Base-by-base conservation (phyloP, 1,140 invertebrate genomes). In the Brachystomella parvula region DNA sequence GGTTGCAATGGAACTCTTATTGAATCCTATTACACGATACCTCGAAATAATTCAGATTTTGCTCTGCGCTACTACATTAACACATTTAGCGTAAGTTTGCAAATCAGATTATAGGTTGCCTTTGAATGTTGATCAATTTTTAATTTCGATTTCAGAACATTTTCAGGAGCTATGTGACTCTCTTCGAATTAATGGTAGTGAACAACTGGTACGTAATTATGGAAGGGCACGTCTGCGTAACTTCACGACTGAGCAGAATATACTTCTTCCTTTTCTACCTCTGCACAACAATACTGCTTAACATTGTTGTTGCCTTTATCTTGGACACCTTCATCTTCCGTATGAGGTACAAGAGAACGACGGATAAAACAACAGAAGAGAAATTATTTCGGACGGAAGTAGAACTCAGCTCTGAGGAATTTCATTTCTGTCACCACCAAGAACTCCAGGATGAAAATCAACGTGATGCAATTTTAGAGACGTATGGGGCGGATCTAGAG, bases 261-360 rank as follows among this genome's bases (percentile, higher is more conserved):
- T 95, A 89, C 76, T 94, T 95, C 75, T 94, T 94, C 87, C 79
- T 84, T 58, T 95, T 94, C 79, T 94, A 94, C 78, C 79, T 95
- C 28, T 85, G 89, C 68, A 94, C 89, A 33, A 92, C 93, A 90
- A 89, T 94, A 65, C 89, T 95, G 6, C 82, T 95, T 74, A 93
- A 89, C 1, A 92, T 95, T 64, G 89, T 94, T 39, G 89, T 94
- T 26, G 91, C 91, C 2, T 92, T 90, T 74, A 89, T 95, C 47
- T 78, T 95, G 61, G 91, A 94, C 78, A 89, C 90, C 21, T 94
- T 94, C 78, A 78, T 92, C 53, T 95, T 94, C 78, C 82, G 90
- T 61, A 93, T 93, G 76, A 89, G 92, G 74, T 93, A 92, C 75
- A 89, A 90, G 76, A 79, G 85, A 58, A 85, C 87, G 74, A 90